These are phyloP conservation scores for Palloptera scutellata DNA, from an alignment of 2,888 invertebrate species.

Conservation along the genomic window DNA sequence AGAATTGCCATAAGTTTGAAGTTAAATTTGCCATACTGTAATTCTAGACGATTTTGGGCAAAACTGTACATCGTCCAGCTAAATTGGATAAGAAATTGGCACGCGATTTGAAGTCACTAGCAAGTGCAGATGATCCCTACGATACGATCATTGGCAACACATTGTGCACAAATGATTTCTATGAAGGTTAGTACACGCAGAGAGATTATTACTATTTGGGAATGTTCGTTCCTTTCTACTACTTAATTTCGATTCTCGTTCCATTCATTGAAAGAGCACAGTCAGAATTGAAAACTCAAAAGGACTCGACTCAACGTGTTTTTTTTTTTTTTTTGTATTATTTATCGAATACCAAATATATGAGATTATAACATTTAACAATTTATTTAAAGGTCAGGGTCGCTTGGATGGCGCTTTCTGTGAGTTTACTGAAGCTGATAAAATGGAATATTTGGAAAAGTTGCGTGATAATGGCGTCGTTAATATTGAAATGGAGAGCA, in stretches of 20 bases:
- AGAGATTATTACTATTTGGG: no score
- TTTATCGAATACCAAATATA: no score
- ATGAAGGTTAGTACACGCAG: constrained; percentile 75
- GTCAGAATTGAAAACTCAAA: no score
- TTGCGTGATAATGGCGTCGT: constrained; percentile 81
- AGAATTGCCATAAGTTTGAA: not conserved
- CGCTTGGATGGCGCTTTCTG: constrained; percentile 97
- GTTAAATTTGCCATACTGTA: not conserved
- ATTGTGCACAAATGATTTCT: constrained; percentile 97
- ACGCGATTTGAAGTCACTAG: constrained; percentile 79
- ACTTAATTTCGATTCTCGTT: no score
- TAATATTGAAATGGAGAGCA: constrained; percentile 98
- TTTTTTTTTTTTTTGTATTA: no score
- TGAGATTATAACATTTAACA: not conserved
- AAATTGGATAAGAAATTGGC: constrained; percentile 83
- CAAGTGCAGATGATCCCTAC: constrained; percentile 81
- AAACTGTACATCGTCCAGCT: constrained; percentile 81
- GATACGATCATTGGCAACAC: constrained; percentile 91
- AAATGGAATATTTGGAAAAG: constrained; percentile 83
- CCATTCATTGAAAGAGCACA: no score
- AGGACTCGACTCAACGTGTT: no score
- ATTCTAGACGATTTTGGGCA: constrained; percentile 81
- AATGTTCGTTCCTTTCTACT: no score
- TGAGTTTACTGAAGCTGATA: constrained; percentile 89
- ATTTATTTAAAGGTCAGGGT: constrained; percentile 77